Base-by-base conservation (phyloP, 2,888 invertebrate species). In the Mallateleia sp. region DNA sequence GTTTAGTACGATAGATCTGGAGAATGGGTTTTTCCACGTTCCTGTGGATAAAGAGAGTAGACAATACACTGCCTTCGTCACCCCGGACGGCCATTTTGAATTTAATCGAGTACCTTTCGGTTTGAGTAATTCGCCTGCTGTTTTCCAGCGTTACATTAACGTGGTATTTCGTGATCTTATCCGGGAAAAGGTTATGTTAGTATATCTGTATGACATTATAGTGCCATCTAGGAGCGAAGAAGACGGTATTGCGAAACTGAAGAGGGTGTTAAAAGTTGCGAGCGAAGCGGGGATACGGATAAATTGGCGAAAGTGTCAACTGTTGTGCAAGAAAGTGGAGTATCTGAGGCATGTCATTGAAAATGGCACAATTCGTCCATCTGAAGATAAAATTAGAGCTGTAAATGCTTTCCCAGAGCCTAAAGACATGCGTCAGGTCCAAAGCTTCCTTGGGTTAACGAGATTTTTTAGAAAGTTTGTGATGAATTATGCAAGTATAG, bases 1-100 rank as follows among this genome's bases (percentile, higher is more conserved):
- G 20, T 89, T 81, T 47, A 81, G 67, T n/a, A 74, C 78, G 5
- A n/a, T 89, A 5, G 89, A 87, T 45, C 64, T 89, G 14, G 64
- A 87, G 47, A 87, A 89, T 25, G 88, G 87, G 11, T 84, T 89
- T 72, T 87, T 87, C 14, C 89, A 89, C 52, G 85, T 89, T 22
- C 56, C 56, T 5, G 45, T 89, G 9, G 78, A 72, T 5, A 50
- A 77, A 22, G 24, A 64, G 14, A 86, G 88, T 47, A 6, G 85
- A 3, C 58, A 87, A 60, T 88, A 83, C 47, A 87, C 89, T 7
- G 72, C 87, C 5, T 89, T 89, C 60, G 66, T 87, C 7, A 62
- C 85, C 87, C n/a, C n/a, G n/a, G n/a, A n/a, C n/a, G n/a, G n/a
- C n/a, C n/a, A n/a, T n/a, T n/a, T n/a, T n/a, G n/a, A n/a, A n/a